Conservation (phyloP, 2,113 vertebrate species). For the Brachypteracias leptosomus region DNA sequence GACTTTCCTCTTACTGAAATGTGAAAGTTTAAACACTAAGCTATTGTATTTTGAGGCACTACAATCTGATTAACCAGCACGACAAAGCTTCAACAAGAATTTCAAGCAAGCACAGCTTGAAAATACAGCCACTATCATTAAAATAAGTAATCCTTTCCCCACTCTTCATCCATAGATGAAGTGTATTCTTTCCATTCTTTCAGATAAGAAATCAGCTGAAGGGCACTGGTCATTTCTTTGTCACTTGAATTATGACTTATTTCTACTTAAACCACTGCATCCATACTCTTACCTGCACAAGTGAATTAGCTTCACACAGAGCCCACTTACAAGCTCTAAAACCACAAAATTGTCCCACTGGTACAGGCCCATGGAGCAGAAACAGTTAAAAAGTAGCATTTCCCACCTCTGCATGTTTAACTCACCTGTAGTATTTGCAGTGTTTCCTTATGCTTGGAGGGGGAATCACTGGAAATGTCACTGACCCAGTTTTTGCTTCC, state of each 20-base stretch:
- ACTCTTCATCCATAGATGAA: neutral
- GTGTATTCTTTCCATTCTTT: neutral
- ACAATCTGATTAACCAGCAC: neutral
- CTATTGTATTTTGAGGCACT: neutral
- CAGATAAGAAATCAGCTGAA: neutral
- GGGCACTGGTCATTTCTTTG: neutral
- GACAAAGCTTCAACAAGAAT: neutral
- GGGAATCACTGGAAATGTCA: neutral
- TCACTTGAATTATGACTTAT: neutral
- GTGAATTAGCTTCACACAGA: neutral
- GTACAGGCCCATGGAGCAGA: neutral
- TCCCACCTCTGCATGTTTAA: neutral
- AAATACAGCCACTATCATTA: neutral
- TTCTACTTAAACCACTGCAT: neutral
- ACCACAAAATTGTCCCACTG: neutral
- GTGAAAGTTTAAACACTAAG: neutral
- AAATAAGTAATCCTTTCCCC: neutral
- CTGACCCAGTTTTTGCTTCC: neutral
- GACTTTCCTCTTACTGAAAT: neutral
- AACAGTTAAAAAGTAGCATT: neutral
- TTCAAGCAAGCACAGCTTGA: neutral
- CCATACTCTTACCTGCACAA: neutral
- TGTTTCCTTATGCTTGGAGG: neutral
- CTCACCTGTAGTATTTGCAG: neutral
- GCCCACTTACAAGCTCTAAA: neutral